These are phyloP conservation scores for Carassius carassius DNA, from an alignment of 2,113 vertebrate species.

Conservation along the genomic window DNA sequence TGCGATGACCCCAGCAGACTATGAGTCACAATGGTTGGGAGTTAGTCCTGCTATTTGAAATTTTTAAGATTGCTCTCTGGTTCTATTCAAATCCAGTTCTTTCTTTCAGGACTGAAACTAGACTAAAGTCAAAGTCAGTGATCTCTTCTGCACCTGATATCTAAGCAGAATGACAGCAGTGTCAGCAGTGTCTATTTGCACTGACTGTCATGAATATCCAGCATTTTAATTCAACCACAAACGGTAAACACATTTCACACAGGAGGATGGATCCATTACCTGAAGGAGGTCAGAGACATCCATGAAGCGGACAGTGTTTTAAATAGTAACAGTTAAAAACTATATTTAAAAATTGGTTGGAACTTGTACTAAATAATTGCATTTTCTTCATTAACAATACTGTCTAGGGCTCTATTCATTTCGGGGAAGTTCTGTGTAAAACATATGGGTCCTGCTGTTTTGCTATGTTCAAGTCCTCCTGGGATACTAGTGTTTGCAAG, in stretches of 20 bases:
- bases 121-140: constrained; percentile 8
- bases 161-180: constrained; percentile 30
- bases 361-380: not conserved
- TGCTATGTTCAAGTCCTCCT: not conserved
- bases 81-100: constrained; percentile 8
- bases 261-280: not conserved
- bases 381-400: not conserved
- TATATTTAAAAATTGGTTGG: not conserved
- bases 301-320: not conserved
- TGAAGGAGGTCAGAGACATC: constrained; percentile 6
- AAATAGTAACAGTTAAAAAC: not conserved
- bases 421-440: not conserved
- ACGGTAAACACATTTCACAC: not conserved
- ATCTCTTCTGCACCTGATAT: not conserved
- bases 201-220: constrained; percentile 16
- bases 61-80: not conserved
- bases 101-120: not conserved
- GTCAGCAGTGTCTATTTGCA: constrained; percentile 10
- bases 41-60: not conserved
- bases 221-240: constrained; percentile 19
- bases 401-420: not conserved
- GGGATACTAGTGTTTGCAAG: not conserved
- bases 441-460: not conserved
- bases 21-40: not conserved
- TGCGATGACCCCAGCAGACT: not conserved